Percentiles rank a stretch among this genome's conserved stretches.
phyloP scores from a whole-genome alignment of 2,888 invertebrate genomes.

The Hirtodrosophila duncani region DNA sequence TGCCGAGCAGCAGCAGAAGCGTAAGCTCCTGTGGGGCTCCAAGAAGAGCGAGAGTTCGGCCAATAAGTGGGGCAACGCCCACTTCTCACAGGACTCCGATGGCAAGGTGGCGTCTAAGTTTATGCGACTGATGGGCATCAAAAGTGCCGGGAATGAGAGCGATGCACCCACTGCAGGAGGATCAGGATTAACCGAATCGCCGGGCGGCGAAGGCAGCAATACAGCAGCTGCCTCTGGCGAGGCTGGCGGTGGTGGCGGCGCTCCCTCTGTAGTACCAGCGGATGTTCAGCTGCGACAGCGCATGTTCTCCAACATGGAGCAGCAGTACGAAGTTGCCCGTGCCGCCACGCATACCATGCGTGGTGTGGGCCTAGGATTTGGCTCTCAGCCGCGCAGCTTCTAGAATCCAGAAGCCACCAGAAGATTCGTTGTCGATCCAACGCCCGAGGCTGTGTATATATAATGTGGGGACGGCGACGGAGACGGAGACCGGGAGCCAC shows the following conservation, averaged over 20 bases:
- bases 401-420: slow-evolving; percentile 20
- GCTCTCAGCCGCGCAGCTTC: slow-evolving; percentile 79
- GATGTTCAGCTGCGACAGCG: slow-evolving; percentile 82
- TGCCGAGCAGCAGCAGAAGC: slow-evolving; percentile 92
- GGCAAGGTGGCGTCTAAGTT: slow-evolving; percentile 96
- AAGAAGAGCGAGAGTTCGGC: slow-evolving; percentile 81
- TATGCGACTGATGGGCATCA: slow-evolving; percentile 96
- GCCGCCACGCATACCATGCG: slow-evolving; percentile 97
- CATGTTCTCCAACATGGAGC: slow-evolving; percentile 95
- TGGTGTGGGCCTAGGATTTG: slow-evolving; percentile 90
- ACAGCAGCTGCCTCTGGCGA: slow-evolving; percentile 7
- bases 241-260: slow-evolving; percentile 10
- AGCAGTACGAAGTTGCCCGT: slow-evolving; percentile 96
- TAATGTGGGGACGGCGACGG: no score
- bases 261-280: slow-evolving; percentile 33
- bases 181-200: background rate
- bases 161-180: background rate
- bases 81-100: slow-evolving; percentile 93
- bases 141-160: slow-evolving; percentile 37
- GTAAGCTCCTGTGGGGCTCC: slow-evolving; percentile 93
- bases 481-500: no score
- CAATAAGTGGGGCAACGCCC: slow-evolving; percentile 87
- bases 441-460: no score
- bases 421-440: no score
- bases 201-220: slow-evolving; percentile 2